These are phyloP conservation scores for Anthophora plumipes DNA, from an alignment of 2,888 invertebrate genomes.

Conservation along the genomic window DNA sequence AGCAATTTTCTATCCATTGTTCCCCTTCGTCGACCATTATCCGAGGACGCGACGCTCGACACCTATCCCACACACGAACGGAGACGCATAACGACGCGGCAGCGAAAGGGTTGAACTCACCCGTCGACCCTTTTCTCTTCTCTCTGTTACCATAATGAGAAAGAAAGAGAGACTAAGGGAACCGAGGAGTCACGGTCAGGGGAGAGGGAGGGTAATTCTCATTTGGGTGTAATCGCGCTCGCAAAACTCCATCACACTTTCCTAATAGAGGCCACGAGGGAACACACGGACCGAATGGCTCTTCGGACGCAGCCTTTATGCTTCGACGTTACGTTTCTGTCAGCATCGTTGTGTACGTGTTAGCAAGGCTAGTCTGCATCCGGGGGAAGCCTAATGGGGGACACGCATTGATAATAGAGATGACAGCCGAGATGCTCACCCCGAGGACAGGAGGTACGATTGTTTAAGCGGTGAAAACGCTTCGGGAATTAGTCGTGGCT, in stretches of 20 bases:
- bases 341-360: slow-evolving; percentile 32
- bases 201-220: slow-evolving; percentile 81
- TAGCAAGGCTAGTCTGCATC: slow-evolving; percentile 11
- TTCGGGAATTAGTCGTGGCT: slow-evolving; percentile 4
- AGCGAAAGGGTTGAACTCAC: slow-evolving; percentile 80
- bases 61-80: slow-evolving; percentile 63
- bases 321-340: slow-evolving; percentile 61
- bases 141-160: slow-evolving; percentile 34
- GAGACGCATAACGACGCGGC: slow-evolving; percentile 66
- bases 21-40: slow-evolving; percentile 69
- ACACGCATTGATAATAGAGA: slow-evolving; percentile 63
- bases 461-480: slow-evolving; percentile 39
- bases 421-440: slow-evolving; percentile 56
- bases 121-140: slow-evolving; percentile 45
- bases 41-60: slow-evolving; percentile 62
- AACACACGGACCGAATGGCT: slow-evolving; percentile 72
- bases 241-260: slow-evolving; percentile 85
- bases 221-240: slow-evolving; percentile 85
- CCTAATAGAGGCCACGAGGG: slow-evolving; percentile 84
- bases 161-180: slow-evolving; percentile 13
- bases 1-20: slow-evolving; percentile 74
- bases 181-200: slow-evolving; percentile 48
- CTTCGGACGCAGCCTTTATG: slow-evolving; percentile 74
- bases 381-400: slow-evolving; percentile 49
- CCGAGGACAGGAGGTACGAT: slow-evolving; percentile 20